Evolutionary conservation across 2,888 invertebrate species (phyloP), one percentile per base, ranked within the genome.

Genomic region (Nephrotoma guestfalica): DNA sequence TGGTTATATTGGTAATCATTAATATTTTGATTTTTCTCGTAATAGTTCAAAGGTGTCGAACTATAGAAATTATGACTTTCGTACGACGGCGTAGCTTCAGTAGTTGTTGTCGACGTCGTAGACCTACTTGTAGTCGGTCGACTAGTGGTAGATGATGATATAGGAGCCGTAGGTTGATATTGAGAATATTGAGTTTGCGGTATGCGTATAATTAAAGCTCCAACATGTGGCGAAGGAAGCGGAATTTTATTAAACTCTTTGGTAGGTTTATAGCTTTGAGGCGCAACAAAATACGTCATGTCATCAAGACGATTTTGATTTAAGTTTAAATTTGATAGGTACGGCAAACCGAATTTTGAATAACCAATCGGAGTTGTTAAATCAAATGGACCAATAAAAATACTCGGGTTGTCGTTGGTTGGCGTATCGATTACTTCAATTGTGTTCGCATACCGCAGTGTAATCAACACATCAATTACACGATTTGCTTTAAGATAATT

Each of bases 161-260:
- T 9, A 85, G 87, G 15, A 84, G 85, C n/a, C 87, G 42, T 88
- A 87, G n/a, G 88, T 87, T 85, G 88, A 86, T 85, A 89, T 89
- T 87, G 90, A 83, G 86, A 85, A 13, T 87, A 41, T 9, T 85
- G 51, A 30, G 85, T 85, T 4, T 87, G 85, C 13, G 86, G 51
- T 87, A 93, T 92, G 88, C 95, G 94, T 0, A 97, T 93, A 0
- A 97, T 96, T 4, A 97, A 96, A 0, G 96, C 96, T 0, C 97
- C 97, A 0, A 97, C 96, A 89, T 97, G 97, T 0, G 97, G 97
- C 13, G 96, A 95, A 0, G 97, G 97, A 90, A 97, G 94, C 0
- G 96, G 95, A 88, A 97, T 97, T 91, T 97, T 97, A 0, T 96
- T 95, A 89, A 96, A 97, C 3, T 97, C 97, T 86, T 94, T 93